Percentiles rank a stretch among this genome's conserved stretches.
These are phyloP conservation scores for Amniataba percoides DNA, from an alignment of 2,797 vertebrate genomes.

Conservation along the genomic window DNA sequence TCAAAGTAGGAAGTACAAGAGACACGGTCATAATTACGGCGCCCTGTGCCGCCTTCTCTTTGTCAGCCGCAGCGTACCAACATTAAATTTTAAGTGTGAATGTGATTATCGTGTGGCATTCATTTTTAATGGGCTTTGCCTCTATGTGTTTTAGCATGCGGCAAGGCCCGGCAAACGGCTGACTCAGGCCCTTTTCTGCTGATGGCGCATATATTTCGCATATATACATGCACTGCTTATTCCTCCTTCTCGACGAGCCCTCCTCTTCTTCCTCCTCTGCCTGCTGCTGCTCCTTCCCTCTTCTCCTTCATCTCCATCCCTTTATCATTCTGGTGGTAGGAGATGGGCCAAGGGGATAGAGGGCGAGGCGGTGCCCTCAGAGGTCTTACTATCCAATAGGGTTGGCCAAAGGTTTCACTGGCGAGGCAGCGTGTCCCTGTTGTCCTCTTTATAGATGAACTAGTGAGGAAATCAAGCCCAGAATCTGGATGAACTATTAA, in stretches of 20 bases:
- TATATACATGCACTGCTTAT: conserved; percentile 85
- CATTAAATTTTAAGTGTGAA: conserved; percentile 90
- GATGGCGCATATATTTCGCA: conserved; percentile 86
- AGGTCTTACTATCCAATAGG: conserved; percentile 68
- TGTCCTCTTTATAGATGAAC: conserved; percentile 57
- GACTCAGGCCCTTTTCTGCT: conserved; percentile 87
- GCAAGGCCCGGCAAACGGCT: conserved; percentile 82
- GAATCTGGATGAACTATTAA: conserved; percentile 65
- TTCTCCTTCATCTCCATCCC: conserved; percentile 72
- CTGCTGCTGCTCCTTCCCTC: conserved; percentile 40
- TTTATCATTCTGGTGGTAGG: conserved; percentile 70
- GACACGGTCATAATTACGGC: conserved; percentile 75
- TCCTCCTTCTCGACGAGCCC: conserved; percentile 75
- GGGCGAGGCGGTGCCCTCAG: conserved; percentile 64
- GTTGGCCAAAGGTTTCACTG: conserved; percentile 53
- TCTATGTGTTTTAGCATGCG: conserved; percentile 90
- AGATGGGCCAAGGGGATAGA: conserved; percentile 67
- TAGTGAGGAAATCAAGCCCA: conserved; percentile 17
- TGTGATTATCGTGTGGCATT: conserved; percentile 89
- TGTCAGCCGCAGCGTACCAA: conserved; percentile 80
- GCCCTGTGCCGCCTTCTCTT: conserved; percentile 78
- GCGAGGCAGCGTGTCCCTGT: conserved; percentile 41
- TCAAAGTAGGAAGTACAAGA: conserved; percentile 67
- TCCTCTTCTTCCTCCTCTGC: conserved; percentile 62
- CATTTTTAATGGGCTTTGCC: conserved; percentile 91